Evolutionary conservation across 2,113 vertebrate species (phyloP).

Genomic region (Micronycteris hirsuta): DNA sequence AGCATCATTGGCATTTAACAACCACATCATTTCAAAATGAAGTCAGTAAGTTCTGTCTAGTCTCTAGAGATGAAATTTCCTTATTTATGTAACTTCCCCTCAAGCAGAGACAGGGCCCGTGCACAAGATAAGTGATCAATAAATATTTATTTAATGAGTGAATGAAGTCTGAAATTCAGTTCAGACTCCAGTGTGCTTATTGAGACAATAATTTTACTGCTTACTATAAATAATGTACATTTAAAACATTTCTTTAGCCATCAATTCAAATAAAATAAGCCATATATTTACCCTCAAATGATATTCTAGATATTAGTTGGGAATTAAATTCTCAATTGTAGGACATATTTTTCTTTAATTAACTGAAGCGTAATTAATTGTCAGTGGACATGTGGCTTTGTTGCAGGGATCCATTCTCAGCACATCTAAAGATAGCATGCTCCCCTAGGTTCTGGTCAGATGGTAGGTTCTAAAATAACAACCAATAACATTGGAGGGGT

Average conservation of each 20-base stretch:
- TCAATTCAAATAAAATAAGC: constrained; percentile 29
- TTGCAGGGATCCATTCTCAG: background rate
- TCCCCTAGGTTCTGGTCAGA: background rate
- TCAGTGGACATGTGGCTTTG: background rate
- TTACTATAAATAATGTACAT: constrained; percentile 30
- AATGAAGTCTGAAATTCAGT: constrained; percentile 26
- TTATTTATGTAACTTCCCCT: background rate
- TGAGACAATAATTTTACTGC: constrained; percentile 33
- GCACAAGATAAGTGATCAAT: background rate
- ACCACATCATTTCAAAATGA: background rate
- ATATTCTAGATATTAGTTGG: background rate
- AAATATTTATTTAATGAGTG: constrained; percentile 31
- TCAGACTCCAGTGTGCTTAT: background rate
- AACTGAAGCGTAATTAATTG: constrained; percentile 19
- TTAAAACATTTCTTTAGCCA: constrained; percentile 29
- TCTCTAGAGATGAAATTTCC: background rate
- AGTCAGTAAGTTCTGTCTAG: background rate
- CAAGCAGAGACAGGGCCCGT: background rate
- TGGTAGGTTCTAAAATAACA: constrained; percentile 41
- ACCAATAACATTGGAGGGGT: background rate
- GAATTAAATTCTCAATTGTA: background rate
- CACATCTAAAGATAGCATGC: constrained; percentile 40
- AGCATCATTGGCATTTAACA: background rate
- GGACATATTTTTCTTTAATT: constrained; percentile 25
- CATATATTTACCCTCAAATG: background rate